Conservation (phyloP, 2,113 vertebrate species). For the Hydrochoerus hydrochaeris region DNA sequence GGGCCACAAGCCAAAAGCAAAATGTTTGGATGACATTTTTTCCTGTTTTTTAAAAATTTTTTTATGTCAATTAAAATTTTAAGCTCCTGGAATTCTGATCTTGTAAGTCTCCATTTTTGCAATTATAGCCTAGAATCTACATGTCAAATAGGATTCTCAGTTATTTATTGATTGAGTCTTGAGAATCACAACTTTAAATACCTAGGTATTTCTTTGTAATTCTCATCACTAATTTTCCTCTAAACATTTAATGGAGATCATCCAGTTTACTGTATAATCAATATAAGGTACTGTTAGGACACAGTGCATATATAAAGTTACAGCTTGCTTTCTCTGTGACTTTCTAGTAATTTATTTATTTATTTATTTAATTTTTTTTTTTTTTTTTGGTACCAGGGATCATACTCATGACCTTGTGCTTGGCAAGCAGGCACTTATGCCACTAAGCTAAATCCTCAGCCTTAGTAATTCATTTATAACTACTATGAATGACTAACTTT, state of each 20-base stretch:
- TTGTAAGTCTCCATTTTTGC: background rate
- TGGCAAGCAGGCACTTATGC: too few species aligned
- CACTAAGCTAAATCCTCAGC: too few species aligned
- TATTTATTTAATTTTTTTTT: background rate
- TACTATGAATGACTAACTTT: background rate
- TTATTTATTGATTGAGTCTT: background rate
- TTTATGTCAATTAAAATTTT: background rate
- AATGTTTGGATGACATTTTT: background rate
- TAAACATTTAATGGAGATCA: background rate
- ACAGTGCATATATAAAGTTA: background rate
- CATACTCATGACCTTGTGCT: too few species aligned
- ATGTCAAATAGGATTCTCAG: background rate
- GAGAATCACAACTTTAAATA: background rate
- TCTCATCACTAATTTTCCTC: background rate
- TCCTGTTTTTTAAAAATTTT: background rate
- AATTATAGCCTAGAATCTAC: background rate
- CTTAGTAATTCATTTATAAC: background rate
- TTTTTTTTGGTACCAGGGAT: too few species aligned
- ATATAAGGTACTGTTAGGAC: background rate
- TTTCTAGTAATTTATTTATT: background rate
- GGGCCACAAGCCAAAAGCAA: background rate
- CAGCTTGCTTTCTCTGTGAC: slow-evolving; percentile 9
- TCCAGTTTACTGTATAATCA: background rate
- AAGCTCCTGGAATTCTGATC: background rate
- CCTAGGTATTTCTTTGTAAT: background rate